Percentiles rank a stretch among this genome's conserved stretches.
phyloP scores from a whole-genome alignment of 2,888 invertebrate species.

The Dendrolimus houi region DNA sequence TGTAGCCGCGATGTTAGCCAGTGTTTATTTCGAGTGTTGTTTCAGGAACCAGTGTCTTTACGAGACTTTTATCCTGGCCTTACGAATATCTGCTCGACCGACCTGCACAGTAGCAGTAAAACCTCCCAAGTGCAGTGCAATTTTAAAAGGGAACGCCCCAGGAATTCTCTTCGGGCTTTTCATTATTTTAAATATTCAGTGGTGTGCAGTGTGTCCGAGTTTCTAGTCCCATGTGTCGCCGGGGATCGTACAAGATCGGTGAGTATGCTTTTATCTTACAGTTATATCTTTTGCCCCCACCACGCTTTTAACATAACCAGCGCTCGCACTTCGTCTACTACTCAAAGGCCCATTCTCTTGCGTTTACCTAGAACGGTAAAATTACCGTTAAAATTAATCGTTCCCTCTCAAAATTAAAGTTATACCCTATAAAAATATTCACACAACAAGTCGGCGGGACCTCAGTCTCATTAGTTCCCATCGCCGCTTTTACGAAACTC shows the following conservation, averaged over 20 bases:
- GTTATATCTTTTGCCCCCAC: constrained; percentile 23
- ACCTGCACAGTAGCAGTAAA: constrained; percentile 69
- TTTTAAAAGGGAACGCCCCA: constrained; percentile 71
- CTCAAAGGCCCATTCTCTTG: constrained; percentile 10
- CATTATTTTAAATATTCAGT: constrained; percentile 74
- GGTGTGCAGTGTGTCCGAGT: constrained; percentile 54
- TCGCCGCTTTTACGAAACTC: constrained; percentile 66
- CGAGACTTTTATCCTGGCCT: constrained; percentile 52
- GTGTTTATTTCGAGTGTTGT: constrained; percentile 41
- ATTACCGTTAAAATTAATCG: constrained; percentile 58
- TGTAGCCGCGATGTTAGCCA: constrained; percentile 25
- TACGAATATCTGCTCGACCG: constrained; percentile 58
- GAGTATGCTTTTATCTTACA: constrained; percentile 43
- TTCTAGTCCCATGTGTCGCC: constrained; percentile 35
- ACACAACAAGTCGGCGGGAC: constrained; percentile 56
- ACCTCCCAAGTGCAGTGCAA: constrained; percentile 66
- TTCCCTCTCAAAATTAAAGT: constrained; percentile 59
- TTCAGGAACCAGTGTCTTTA: constrained; percentile 56
- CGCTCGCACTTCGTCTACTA: constrained; percentile 27
- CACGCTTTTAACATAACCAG: constrained; percentile 36
- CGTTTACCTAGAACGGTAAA: constrained; percentile 21
- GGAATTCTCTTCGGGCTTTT: constrained; percentile 49
- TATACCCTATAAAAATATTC: constrained; percentile 61
- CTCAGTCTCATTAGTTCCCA: constrained; percentile 67
- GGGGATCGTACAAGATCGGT: constrained; percentile 33